A percentile compares a stretch with the other conserved stretches of the same genome.
These are phyloP conservation scores for Epinotia bilunana DNA, from an alignment of 2,888 invertebrate species.

Conservation along the genomic window DNA sequence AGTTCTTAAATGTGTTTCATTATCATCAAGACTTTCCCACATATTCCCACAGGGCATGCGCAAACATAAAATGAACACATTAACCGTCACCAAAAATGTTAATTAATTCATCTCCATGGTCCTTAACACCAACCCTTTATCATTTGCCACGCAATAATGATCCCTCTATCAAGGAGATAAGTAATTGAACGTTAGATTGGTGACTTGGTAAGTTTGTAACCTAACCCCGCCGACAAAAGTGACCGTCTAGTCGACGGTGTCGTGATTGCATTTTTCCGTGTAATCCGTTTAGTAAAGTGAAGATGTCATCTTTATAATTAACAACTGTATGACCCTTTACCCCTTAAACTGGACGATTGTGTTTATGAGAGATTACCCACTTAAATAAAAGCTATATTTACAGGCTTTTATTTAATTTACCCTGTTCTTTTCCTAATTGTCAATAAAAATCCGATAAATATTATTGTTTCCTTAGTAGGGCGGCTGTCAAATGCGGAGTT, in stretches of 20 bases:
- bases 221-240: slow-evolving; percentile 14
- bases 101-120: slow-evolving; percentile 11
- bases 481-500: too few relatives aligned
- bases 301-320: slow-evolving; percentile 16
- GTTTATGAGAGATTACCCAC: not conserved
- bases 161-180: not conserved
- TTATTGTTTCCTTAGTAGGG: too few relatives aligned
- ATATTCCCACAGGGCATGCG: slow-evolving; percentile 2
- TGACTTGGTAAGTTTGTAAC: slow-evolving; percentile 8
- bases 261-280: slow-evolving; percentile 8
- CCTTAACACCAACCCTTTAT: not conserved
- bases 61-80: slow-evolving; percentile 7
- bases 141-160: not conserved
- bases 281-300: slow-evolving; percentile 2
- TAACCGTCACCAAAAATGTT: slow-evolving; percentile 30
- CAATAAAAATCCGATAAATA: too few relatives aligned
- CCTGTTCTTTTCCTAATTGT: too few relatives aligned
- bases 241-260: not conserved
- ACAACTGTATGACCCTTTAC: not conserved
- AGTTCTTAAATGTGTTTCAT: too few relatives aligned
- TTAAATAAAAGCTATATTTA: too few relatives aligned
- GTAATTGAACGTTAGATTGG: not conserved
- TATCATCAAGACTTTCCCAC: not conserved
- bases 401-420: too few relatives aligned
- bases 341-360: not conserved